Evolutionary conservation across 2,113 vertebrate species (phyloP), one percentile per base, ranked within the genome.

Genomic region (Xiphophorus hellerii): DNA sequence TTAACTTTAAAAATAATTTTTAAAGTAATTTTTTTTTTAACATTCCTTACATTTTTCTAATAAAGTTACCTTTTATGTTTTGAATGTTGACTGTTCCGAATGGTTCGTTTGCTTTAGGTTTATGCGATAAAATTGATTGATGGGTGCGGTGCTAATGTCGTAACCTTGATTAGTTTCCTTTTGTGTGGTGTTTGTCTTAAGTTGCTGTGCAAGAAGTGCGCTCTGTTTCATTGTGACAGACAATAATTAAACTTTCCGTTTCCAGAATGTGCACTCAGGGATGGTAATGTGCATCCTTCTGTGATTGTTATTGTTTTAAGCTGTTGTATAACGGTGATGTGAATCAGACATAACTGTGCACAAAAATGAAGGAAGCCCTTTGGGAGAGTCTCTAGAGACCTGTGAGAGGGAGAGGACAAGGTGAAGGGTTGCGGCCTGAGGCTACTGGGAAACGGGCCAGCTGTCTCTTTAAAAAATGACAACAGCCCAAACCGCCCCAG

Each of bases 391-490:
- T 86, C 81, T 61, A 74, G 88, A 90, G 88, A 90, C 48, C 27
- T 76, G 83, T 72, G 83, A 90, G 86, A 92, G 78, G 62, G 82
- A 87, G 80, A 90, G 79, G 89, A 90, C 84, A 80, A 84, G 92
- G 91, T 91, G 87, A 92, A 87, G 87, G 92, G 90, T 92, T 89
- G 85, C 48, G 88, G 86, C 87, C 87, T 77, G 61, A 78, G 70
- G 83, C 84, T 76, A 68, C 70, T 79, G 90, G 90, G 90, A 92
- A 94, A 88, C 48, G 5, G 84, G 87, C 89, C 85, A 93, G 92
- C 93, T 94, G 93, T 94, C 91, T 92, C 94, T 95, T 94, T 95
- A 94, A 93, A 94, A 94, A 94, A 92, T 74, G 87, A 93, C 92
- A 93, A 93, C 93, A 86, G 93, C 82, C 75, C 84, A 84, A 87